phyloP scores from a whole-genome alignment of 2,797 vertebrate species.

The Loris lydekkerianus region DNA sequence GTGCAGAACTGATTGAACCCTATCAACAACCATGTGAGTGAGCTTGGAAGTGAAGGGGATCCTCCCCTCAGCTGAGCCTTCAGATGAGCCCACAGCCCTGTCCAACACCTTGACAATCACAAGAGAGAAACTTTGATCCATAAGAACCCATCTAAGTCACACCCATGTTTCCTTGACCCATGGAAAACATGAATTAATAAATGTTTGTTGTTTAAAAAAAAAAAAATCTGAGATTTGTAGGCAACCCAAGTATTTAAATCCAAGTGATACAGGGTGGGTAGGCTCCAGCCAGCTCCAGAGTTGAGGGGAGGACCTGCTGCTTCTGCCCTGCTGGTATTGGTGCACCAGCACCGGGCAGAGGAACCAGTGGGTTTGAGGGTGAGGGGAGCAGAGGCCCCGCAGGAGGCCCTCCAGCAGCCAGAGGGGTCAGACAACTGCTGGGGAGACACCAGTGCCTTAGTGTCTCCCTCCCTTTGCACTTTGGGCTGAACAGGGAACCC shows the following conservation, averaged over 20 bases:
- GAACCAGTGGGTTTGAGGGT: no score
- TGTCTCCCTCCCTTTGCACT: no score
- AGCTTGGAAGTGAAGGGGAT: background rate
- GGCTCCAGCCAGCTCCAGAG: no score
- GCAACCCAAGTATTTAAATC: background rate
- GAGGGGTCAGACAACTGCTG: no score
- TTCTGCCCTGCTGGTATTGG: no score
- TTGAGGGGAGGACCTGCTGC: no score
- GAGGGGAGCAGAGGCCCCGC: no score
- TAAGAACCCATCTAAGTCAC: background rate
- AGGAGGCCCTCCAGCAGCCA: no score
- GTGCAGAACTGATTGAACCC: background rate
- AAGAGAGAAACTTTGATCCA: background rate
- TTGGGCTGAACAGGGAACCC: no score
- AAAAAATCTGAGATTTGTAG: background rate
- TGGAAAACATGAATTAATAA: background rate
- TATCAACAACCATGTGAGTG: background rate
- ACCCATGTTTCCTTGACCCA: background rate
- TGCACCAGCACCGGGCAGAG: no score
- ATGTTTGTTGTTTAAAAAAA: background rate
- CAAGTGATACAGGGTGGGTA: background rate
- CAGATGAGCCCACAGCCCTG: background rate
- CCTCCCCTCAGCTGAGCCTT: background rate
- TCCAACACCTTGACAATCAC: background rate
- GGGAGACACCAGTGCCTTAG: no score